A percentile compares a stretch with the other conserved stretches of the same genome.
Evolutionary conservation across 2,888 invertebrate genomes (phyloP).

Genomic region (Eledone cirrhosa): DNA sequence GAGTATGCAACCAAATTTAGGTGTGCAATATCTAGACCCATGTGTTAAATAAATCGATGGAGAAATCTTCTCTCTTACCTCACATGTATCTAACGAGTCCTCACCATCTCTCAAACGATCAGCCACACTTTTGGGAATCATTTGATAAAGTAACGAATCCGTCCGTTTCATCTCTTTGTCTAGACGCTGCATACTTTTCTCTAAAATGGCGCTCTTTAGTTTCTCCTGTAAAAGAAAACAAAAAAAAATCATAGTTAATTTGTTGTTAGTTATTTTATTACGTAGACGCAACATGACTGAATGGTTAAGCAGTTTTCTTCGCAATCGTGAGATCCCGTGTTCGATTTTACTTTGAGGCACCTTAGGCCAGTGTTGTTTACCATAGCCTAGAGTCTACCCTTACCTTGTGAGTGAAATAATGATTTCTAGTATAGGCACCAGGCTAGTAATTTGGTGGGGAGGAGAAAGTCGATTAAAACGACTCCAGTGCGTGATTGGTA

Average conservation of each 20-base stretch:
- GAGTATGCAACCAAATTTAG: no score
- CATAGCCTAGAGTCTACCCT: no score
- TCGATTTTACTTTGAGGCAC: not conserved
- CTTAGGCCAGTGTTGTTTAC: no score
- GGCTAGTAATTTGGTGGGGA: no score
- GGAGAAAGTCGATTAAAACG: no score
- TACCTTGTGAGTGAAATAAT: no score
- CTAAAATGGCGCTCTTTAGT: slow-evolving; percentile 93
- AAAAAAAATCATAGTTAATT: no score
- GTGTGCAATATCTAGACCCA: no score
- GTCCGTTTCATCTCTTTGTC: slow-evolving; percentile 96
- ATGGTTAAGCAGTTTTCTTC: no score
- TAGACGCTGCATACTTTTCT: slow-evolving; percentile 93
- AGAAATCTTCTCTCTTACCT: slow-evolving; percentile 78
- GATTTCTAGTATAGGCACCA: no score
- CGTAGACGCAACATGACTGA: not conserved
- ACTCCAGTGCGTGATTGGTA: no score
- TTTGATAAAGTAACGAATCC: slow-evolving; percentile 94
- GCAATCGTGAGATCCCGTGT: not conserved
- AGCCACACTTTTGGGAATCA: slow-evolving; percentile 98
- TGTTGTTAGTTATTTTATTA: not conserved
- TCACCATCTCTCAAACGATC: slow-evolving; percentile 92
- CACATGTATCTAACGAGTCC: slow-evolving; percentile 94
- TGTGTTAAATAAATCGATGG: no score
- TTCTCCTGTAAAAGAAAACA: slow-evolving; percentile 77